These are phyloP conservation scores for Periophthalmus magnuspinnatus DNA, from an alignment of 2,797 vertebrate genomes.

Conservation along the genomic window DNA sequence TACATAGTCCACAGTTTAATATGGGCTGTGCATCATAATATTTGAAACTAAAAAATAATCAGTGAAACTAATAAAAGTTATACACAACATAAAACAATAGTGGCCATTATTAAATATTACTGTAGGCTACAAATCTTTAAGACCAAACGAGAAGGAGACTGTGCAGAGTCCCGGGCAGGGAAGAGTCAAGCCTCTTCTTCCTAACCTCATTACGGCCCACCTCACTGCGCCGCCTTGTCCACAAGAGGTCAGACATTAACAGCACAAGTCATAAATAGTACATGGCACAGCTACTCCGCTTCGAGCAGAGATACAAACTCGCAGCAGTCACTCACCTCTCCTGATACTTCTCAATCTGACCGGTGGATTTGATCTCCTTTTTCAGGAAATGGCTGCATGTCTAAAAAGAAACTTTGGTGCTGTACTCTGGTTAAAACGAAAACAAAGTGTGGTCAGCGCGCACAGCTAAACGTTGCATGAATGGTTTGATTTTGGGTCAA, in stretches of 20 bases:
- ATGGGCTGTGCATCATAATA: too few relatives aligned
- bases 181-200: conserved; percentile 17
- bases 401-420: background rate
- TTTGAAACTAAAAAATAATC: too few relatives aligned
- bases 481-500: background rate
- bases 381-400: background rate
- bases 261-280: conserved; percentile 60
- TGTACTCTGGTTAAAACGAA: too few relatives aligned
- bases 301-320: background rate
- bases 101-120: too few relatives aligned
- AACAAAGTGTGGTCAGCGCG: background rate
- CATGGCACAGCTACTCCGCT: conserved; percentile 1
- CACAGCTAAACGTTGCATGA: background rate
- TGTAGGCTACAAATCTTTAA: too few relatives aligned
- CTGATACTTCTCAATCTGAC: background rate
- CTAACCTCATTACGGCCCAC: conserved; percentile 50
- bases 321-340: background rate
- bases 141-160: background rate
- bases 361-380: background rate
- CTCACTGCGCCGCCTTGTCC: conserved; percentile 70
- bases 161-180: background rate
- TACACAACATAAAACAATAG: too few relatives aligned
- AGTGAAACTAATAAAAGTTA: too few relatives aligned
- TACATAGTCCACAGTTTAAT: too few relatives aligned
- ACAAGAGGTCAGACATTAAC: conserved; percentile 79